Evolutionary conservation across 2,113 vertebrate genomes (phyloP).

Genomic region (Epinephelus moara): DNA sequence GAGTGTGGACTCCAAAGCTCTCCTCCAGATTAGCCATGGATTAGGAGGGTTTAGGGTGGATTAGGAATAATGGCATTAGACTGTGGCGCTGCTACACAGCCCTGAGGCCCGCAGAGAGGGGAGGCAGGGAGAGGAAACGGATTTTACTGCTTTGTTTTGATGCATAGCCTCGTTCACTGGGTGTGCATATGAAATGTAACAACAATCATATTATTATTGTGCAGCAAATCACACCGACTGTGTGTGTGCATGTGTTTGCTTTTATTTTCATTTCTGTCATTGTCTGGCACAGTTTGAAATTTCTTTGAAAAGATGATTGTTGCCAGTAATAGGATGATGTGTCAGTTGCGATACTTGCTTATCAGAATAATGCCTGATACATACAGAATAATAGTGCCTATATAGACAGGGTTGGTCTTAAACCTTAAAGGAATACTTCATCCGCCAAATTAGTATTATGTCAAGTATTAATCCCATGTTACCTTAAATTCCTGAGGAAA

Average conservation of each 20-base stretch:
- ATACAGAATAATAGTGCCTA: not conserved
- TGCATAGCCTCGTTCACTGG: constrained; percentile 53
- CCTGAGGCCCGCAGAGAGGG: constrained; percentile 73
- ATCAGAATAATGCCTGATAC: not conserved
- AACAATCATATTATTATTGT: constrained; percentile 46
- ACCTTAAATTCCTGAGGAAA: too few species aligned
- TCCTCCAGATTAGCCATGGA: constrained; percentile 83
- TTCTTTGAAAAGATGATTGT: constrained; percentile 10
- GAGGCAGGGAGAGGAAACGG: constrained; percentile 57
- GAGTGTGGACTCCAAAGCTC: constrained; percentile 80
- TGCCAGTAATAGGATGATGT: not conserved
- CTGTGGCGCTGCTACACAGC: constrained; percentile 74
- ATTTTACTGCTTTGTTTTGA: constrained; percentile 73
- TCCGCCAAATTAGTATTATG: too few species aligned
- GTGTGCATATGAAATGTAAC: constrained; percentile 42
- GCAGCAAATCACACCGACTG: constrained; percentile 31
- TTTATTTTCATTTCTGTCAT: constrained; percentile 28
- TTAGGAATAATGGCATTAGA: constrained; percentile 86
- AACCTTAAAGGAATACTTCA: not conserved
- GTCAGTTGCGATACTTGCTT: not conserved
- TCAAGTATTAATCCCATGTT: too few species aligned
- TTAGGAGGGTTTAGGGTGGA: constrained; percentile 83
- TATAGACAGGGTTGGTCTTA: not conserved
- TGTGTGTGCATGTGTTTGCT: constrained; percentile 19
- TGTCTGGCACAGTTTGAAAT: constrained; percentile 15